Conservation (phyloP, 2,797 vertebrate species). For the Sparidentex hasta region DNA sequence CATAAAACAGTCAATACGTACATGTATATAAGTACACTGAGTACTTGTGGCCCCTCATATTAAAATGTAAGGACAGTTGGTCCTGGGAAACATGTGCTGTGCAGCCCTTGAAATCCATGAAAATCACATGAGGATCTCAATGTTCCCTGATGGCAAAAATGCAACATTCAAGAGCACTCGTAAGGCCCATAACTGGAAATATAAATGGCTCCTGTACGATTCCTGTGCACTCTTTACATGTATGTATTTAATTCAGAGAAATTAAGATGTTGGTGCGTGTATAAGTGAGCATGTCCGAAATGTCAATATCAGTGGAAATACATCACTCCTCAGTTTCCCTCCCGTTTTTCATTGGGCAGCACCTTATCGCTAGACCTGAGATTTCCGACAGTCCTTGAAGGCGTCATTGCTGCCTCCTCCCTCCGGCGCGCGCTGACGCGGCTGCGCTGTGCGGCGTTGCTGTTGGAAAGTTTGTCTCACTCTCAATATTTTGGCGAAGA, state of each 20-base stretch:
- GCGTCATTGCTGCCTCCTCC: conserved; percentile 56
- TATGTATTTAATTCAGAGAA: not conserved
- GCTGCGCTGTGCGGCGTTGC: conserved; percentile 58
- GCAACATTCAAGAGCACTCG: conserved; percentile 21
- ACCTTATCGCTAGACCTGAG: rapidly evolving
- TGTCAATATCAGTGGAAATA: not conserved
- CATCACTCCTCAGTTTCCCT: not conserved
- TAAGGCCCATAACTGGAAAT: rapidly evolving
- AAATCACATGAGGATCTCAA: conserved; percentile 24
- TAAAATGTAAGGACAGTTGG: not conserved
- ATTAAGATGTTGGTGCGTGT: not conserved
- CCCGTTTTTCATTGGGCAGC: not conserved
- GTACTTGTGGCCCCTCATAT: no score
- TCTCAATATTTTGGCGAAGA: conserved; percentile 44
- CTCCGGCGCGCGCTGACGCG: conserved; percentile 46
- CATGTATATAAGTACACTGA: no score
- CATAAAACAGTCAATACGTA: no score
- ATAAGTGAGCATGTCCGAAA: rapidly evolving
- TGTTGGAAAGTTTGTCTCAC: conserved; percentile 81
- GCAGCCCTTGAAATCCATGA: conserved; percentile 23
- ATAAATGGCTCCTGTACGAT: not conserved
- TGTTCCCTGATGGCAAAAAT: conserved; percentile 25
- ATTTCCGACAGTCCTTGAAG: conserved; percentile 30
- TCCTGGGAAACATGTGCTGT: not conserved
- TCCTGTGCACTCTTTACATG: not conserved